Evolutionary conservation across 2,888 invertebrate species (phyloP), one percentile per base, ranked within the genome.

Genomic region (Drosophila nr. perissopoda): DNA sequence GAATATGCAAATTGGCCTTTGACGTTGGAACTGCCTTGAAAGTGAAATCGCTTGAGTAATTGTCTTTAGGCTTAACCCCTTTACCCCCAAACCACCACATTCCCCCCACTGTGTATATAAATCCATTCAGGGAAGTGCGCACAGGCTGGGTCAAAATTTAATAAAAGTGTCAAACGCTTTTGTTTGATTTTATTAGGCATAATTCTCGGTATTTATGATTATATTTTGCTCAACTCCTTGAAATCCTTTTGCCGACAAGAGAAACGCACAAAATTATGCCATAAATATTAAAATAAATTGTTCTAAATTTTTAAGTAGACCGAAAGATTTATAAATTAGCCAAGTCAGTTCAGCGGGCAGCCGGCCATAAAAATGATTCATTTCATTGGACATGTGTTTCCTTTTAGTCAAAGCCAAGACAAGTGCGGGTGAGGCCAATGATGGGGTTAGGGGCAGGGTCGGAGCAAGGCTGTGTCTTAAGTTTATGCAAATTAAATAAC

Each of bases 401-500:
- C 27, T 63, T 65, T 75, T n/a, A 60, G 52, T 42, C 63, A 36
- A 31, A 61, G 29, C 31, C 53, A 60, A 67, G 13, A 46, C 60
- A 51, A 48, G 38, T 42, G 52, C 8, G 46, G 36, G 36, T 16
- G 6, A 36, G 16, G 16, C 13, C 2, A 7, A 7, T 16, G 52
- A 16, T 11, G 13, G 29, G n/a, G 8, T 4, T 5, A 2, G 8
- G 21, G 5, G 7, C 13, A 29, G 16, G 18, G 8, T 25, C 16
- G 33, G 2, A 27, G 16, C 25, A 34, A 27, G 38, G n/a, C 27
- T 40, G 29, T 27, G 53, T 63, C 82, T 74, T 77, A 70, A 77
- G 89, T 71, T 65, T 87, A 85, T 89, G 89, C 85, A 85, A 85
- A 85, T 89, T 82, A 89, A 84, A 89, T 88, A 70, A 80, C 78